Evolutionary conservation across 2,113 vertebrate genomes (phyloP).

Genomic region (Circaetus gallicus): DNA sequence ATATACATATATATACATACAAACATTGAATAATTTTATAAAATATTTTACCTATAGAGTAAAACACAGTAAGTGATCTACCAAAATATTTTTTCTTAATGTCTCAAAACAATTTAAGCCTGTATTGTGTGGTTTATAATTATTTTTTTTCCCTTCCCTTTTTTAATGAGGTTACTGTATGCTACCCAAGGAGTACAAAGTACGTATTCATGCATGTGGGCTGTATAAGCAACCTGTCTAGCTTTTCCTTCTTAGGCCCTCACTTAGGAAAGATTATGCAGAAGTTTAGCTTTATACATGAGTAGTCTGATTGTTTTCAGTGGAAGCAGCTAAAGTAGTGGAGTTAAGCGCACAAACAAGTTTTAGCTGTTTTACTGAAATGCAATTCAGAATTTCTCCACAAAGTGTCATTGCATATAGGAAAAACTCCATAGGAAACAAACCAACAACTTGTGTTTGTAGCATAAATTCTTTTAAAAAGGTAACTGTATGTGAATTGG

Average conservation of each 20-base stretch:
- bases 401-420: slow-evolving; percentile 64
- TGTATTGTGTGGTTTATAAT: slow-evolving; percentile 18
- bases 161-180: neutral
- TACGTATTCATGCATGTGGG: neutral
- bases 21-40: neutral
- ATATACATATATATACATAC: neutral
- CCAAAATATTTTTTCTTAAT: neutral
- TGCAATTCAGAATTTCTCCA: slow-evolving; percentile 61
- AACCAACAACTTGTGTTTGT: neutral
- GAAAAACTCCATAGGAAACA: neutral
- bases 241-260: slow-evolving; percentile 7
- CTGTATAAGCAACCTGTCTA: slow-evolving; percentile 12
- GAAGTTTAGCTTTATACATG: neutral
- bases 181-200: neutral
- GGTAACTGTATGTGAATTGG: neutral
- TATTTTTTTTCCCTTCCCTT: slow-evolving; percentile 6
- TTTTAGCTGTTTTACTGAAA: neutral
- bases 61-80: neutral
- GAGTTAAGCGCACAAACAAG: neutral
- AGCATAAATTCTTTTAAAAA: neutral
- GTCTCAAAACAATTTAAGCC: neutral
- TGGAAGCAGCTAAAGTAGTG: neutral
- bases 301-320: neutral
- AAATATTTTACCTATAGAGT: neutral
- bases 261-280: slow-evolving; percentile 6